Evolutionary conservation across 2,888 invertebrate species (phyloP).

Genomic region (Molorchus minor): DNA sequence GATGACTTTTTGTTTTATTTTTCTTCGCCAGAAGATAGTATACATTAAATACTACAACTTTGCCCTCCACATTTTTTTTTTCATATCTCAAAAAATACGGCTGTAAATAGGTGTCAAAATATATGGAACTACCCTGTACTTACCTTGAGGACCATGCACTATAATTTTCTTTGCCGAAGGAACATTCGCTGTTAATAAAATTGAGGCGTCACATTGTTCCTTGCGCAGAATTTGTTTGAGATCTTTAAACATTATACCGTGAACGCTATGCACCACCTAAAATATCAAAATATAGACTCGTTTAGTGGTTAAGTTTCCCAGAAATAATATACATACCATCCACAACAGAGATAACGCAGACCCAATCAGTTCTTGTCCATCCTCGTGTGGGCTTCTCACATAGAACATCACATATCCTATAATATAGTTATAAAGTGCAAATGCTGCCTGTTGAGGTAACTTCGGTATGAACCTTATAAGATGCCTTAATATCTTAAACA

Average conservation of each 20-base stretch:
- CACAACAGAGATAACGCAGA: constrained; percentile 94
- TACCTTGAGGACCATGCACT: constrained; percentile 89
- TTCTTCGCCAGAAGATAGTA: too few species aligned
- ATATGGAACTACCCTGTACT: too few species aligned
- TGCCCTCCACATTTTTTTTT: too few species aligned
- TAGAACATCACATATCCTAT: constrained; percentile 99
- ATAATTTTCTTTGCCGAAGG: constrained; percentile 99
- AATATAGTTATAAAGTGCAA: constrained; percentile 97
- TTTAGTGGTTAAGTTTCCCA: constrained; percentile 1
- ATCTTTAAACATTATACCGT: constrained; percentile 99
- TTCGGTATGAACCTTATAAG: constrained; percentile 92
- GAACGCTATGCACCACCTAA: constrained; percentile 95
- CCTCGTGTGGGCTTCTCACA: constrained; percentile 94
- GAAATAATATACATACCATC: constrained; percentile 75
- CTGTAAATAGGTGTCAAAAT: too few species aligned
- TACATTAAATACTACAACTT: too few species aligned
- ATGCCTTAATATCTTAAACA: constrained; percentile 92
- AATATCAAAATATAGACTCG: constrained; percentile 34
- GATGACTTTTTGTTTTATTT: too few species aligned
- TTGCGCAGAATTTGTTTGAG: constrained; percentile 97
- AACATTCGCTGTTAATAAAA: constrained; percentile 97
- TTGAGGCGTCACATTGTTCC: constrained; percentile 98
- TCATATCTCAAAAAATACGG: too few species aligned
- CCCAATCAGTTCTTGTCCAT: constrained; percentile 93
- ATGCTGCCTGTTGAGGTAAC: constrained; percentile 96